These are phyloP conservation scores for Pocota personata DNA, from an alignment of 2,888 invertebrate species.

Conservation along the genomic window DNA sequence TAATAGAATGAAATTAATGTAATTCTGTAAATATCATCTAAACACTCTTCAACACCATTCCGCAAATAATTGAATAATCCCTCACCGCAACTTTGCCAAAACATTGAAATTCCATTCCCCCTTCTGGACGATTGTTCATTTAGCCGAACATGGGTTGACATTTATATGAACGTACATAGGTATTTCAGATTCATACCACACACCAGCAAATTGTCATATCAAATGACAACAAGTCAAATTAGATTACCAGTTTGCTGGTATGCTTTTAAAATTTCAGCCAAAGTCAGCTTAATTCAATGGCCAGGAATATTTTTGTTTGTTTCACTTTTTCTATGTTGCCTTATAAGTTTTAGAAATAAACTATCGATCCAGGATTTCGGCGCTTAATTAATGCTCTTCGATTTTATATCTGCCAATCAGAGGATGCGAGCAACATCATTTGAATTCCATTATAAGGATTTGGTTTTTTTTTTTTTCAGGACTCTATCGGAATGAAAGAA, in stretches of 20 bases:
- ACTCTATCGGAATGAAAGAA: neutral
- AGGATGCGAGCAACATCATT: neutral
- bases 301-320: neutral
- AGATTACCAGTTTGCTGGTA: neutral
- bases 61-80: no score
- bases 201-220: neutral
- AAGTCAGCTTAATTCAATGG: neutral
- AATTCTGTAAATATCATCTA: no score
- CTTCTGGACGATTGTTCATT: neutral
- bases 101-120: neutral
- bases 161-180: no score
- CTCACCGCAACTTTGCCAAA: neutral
- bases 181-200: neutral
- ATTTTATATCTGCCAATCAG: neutral
- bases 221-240: slow-evolving; percentile 2
- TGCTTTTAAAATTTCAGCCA: slow-evolving; percentile 1
- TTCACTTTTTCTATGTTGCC: neutral
- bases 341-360: neutral
- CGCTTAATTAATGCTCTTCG: neutral
- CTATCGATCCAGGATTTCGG: neutral
- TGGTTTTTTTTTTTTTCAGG: neutral
- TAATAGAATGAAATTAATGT: no score
- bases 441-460: neutral
- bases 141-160: neutral
- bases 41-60: no score